phyloP scores from a whole-genome alignment of 2,113 vertebrate genomes.

The Psilopogon haemacephalus region DNA sequence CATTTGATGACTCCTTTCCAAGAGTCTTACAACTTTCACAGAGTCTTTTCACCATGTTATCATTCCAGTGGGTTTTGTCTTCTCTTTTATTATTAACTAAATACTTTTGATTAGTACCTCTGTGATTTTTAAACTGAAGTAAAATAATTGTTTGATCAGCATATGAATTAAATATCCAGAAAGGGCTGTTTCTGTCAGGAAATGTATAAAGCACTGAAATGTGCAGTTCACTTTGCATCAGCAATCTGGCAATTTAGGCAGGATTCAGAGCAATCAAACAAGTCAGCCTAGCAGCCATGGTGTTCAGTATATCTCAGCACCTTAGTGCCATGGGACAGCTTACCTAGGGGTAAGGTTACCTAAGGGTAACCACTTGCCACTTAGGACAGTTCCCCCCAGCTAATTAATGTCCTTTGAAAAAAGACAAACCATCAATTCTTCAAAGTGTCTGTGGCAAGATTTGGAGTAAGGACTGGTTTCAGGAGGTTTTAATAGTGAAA shows the following conservation, averaged over 20 bases:
- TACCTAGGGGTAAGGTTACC: neutral
- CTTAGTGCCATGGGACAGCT: neutral
- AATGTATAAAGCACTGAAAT: neutral
- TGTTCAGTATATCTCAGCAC: neutral
- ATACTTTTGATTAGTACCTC: constrained; percentile 17
- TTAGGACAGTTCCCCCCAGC: neutral
- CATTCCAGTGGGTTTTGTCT: constrained; percentile 36
- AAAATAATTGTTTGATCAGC: constrained; percentile 42
- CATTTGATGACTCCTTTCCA: constrained; percentile 19
- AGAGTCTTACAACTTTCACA: neutral
- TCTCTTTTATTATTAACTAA: constrained; percentile 60
- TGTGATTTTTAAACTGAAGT: constrained; percentile 32
- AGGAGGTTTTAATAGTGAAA: neutral
- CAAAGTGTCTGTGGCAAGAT: neutral
- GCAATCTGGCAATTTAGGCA: neutral
- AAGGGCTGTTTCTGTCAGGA: neutral
- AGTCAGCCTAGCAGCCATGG: neutral
- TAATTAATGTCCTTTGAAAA: neutral
- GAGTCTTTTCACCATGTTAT: neutral
- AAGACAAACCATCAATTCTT: neutral
- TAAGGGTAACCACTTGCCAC: neutral
- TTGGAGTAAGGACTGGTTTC: neutral
- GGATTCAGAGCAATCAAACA: neutral
- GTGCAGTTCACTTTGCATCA: neutral
- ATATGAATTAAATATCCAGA: constrained; percentile 19